These are phyloP conservation scores for Jaculus jaculus DNA, from an alignment of 2,113 vertebrate species.

Conservation along the genomic window DNA sequence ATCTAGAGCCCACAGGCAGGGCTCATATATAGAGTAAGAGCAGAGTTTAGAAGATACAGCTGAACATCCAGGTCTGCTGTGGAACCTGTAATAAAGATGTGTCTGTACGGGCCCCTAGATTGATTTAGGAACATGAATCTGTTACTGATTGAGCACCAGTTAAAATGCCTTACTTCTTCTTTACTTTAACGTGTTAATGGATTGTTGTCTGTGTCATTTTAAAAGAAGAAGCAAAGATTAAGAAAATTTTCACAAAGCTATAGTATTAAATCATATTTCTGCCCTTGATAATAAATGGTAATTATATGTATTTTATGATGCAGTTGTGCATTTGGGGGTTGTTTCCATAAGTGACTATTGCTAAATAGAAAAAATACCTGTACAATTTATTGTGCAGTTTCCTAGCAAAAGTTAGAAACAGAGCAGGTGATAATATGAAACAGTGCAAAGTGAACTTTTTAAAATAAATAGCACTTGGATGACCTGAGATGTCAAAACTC, in stretches of 20 bases:
- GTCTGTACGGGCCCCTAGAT: background rate
- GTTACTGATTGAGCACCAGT: constrained; percentile 23
- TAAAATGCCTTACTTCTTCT: constrained; percentile 56
- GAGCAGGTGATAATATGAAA: constrained; percentile 81
- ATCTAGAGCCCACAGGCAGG: background rate
- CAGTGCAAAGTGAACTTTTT: constrained; percentile 87
- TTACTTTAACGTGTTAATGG: background rate
- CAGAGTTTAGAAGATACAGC: constrained; percentile 12
- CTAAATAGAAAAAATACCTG: constrained; percentile 72
- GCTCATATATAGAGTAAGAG: background rate
- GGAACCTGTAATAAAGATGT: background rate
- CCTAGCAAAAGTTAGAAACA: constrained; percentile 86
- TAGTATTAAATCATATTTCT: constrained; percentile 42
- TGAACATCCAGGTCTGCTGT: background rate
- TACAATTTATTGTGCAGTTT: constrained; percentile 72
- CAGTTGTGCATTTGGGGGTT: background rate
- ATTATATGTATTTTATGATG: constrained; percentile 53
- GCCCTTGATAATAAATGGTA: constrained; percentile 13
- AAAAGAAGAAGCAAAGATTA: constrained; percentile 41
- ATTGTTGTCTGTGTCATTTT: background rate
- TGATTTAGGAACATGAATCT: constrained; percentile 40
- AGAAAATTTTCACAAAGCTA: constrained; percentile 20
- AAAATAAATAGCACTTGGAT: constrained; percentile 90
- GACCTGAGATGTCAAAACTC: constrained; percentile 89
- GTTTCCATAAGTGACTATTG: constrained; percentile 30